Evolutionary conservation across 2,888 invertebrate species (phyloP), one percentile per base, ranked within the genome.

Genomic region (Tineola bisselliella): DNA sequence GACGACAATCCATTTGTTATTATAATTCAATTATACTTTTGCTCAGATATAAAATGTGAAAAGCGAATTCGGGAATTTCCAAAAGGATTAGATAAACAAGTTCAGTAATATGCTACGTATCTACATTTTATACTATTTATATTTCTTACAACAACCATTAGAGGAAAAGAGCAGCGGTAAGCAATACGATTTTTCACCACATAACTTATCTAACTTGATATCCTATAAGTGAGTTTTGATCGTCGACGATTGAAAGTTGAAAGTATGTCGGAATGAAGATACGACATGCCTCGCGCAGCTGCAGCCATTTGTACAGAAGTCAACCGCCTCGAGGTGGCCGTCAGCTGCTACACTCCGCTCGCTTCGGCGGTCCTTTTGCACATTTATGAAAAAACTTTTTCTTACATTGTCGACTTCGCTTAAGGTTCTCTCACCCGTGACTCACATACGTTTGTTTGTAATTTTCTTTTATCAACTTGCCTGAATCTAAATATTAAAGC

Each of bases 311-410:
- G 25, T 31, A 60, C 48, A 48, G 44, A 48, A 44, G 60, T 60
- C 44, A 31, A 13, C 48, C 44, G 81, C 83, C 82, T 68, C 73
- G 73, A 77, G 83, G 74, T 68, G 73, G 74, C 73, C 81, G 84
- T 79, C 86, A 86, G 82, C 84, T 86, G 84, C 38, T 76, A 78
- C 76, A 66, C 71, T 65, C 64, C n/a, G 61, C 67, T 72, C 72
- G 69, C 68, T 67, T 69, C 69, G 66, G 65, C 72, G 73, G 72
- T 73, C 74, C 74, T 76, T 64, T 64, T 77, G 78, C 79, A 76
- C 83, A 79, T 83, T 84, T 84, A 84, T 84, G 84, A 87, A 86
- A 84, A 84, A 84, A 83, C 76, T 83, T 83, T 79, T 68, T 69
- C 75, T 74, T 74, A 76, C 75, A 76, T 79, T 77, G 77, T 77